Base-by-base conservation (phyloP, 1,140 invertebrate species). In the Stenopsyche tienmushanensis region DNA sequence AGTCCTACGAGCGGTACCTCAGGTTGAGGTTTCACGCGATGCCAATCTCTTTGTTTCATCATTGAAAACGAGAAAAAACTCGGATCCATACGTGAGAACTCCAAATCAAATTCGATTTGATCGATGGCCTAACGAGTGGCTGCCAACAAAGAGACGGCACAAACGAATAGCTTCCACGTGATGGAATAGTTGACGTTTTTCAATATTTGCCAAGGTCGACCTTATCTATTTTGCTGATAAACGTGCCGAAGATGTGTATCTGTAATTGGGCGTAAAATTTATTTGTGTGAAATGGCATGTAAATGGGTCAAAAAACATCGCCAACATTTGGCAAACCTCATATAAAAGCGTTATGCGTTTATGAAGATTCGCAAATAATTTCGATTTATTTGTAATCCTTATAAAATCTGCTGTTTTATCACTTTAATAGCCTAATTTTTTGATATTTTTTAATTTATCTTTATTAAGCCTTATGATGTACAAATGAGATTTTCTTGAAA, bases 11-110 rank as follows among this genome's bases (percentile, higher is more conserved):
- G 52, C 15, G 15, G 2, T 18, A 20, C n/a, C 52, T n/a, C 20
- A 24, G 52, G n/a, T 20, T 29, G 26, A 54, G 52, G 52, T 29
- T 54, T 54, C 52, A 21, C 52, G 21, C 52, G 52, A 54, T 54
- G 21, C 52, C 23, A 54, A 54, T 54, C 52, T 54, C 47, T 18
- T 15, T 54, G 20, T 54, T 25, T 54, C 52, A 29, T 15, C 52
- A 24, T 25, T 13, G n/a, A 18, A 15, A 49, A 29, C 8, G 23
- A 52, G 8, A 54, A 54, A 54, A 54, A 54, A 25, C 13, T n/a
- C 52, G 10, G 13, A 25, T 26, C 18, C 25, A 25, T 54, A 20
- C 29, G 53, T 39, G 53, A 57, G 53, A 39, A 25, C 53, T n/a
- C n/a, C 23, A 21, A 57, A 42, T 42, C 53, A 42, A 34, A 42